Conservation (phyloP, 37 sponge, comb jelly and placozoan species). For the Oscarella lobularis region DNA sequence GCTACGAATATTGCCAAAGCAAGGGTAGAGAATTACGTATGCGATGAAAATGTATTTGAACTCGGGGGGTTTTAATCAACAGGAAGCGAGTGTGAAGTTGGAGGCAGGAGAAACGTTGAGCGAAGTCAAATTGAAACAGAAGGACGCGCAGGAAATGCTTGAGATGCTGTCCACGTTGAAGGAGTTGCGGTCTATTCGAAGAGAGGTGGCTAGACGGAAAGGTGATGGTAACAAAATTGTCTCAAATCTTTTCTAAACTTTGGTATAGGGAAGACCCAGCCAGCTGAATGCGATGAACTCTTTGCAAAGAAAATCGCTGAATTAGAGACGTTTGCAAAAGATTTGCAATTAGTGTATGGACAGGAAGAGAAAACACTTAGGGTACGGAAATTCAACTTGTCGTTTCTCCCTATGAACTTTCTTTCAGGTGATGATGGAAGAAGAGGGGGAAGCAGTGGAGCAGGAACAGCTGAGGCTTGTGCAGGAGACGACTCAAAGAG, state of each 20-base stretch:
- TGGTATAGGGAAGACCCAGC: no score
- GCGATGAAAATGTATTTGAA: neutral
- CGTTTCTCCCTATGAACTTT: no score
- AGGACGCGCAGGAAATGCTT: neutral
- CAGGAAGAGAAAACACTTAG: neutral
- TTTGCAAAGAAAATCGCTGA: no score
- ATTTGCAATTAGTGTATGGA: neutral
- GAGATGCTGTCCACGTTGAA: neutral
- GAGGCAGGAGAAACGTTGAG: conserved; percentile 1
- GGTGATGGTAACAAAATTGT: no score
- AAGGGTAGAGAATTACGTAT: neutral
- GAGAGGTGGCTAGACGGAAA: neutral
- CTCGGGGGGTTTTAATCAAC: neutral
- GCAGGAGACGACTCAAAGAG: neutral
- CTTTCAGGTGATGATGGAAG: neutral
- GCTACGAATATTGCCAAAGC: neutral
- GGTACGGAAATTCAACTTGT: no score
- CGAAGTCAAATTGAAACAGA: neutral
- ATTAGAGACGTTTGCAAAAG: no score
- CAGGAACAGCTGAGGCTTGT: neutral
- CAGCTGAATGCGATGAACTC: no score
- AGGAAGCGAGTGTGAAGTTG: neutral
- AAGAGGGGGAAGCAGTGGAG: neutral
- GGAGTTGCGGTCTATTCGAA: neutral
- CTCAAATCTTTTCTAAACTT: no score